Evolutionary conservation across 2,113 vertebrate genomes (phyloP), one percentile per base, ranked within the genome.

Genomic region (Chaetura pelagica): DNA sequence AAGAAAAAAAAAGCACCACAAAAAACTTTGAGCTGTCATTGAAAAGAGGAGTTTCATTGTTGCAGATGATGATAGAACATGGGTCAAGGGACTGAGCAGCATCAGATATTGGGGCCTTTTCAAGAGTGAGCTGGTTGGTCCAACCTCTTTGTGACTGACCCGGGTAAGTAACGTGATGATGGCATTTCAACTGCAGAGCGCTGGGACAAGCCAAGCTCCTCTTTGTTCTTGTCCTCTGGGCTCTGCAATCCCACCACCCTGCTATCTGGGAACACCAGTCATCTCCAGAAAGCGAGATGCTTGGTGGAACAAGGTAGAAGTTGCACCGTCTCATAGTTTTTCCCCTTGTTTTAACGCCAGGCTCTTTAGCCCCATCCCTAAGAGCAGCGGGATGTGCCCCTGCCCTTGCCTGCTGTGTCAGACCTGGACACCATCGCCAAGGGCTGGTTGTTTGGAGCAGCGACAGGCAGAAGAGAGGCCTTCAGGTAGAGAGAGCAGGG

Each of bases 241-340:
- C 32, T 29, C 58, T 73, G 59, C 0, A 0, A 35, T 40, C 58
- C n/a, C 2, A 0, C 23, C 0, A 0, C 27, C 30, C 9, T 6
- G 23, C 42, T 69, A 34, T n/a, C 19, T 6, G 22, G 10, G 20
- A 12, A 59, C 30, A 34, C 19, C 26, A 1, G 8, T 29, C 34
- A 55, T 23, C 49, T 32, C 62, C 57, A 7, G 42, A 12, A 19
- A 61, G 15, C 2, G 4, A 66, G 61, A 20, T 12, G 4, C 42
- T 27, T 62, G 38, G 42, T 38, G 48, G 80, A 82, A 64, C 48
- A 49, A 44, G 3, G 1, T 22, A 18, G 18, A 48, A 55, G 24
- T 10, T 0, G 1, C 35, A 10, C 32, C 19, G 6, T 17, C 32
- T 61, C 34, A 11, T 22, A 19, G 34, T 4, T 1, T 27, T 61